Conservation (phyloP, 2,797 vertebrate genomes). For the Brachymystax lenok region DNA sequence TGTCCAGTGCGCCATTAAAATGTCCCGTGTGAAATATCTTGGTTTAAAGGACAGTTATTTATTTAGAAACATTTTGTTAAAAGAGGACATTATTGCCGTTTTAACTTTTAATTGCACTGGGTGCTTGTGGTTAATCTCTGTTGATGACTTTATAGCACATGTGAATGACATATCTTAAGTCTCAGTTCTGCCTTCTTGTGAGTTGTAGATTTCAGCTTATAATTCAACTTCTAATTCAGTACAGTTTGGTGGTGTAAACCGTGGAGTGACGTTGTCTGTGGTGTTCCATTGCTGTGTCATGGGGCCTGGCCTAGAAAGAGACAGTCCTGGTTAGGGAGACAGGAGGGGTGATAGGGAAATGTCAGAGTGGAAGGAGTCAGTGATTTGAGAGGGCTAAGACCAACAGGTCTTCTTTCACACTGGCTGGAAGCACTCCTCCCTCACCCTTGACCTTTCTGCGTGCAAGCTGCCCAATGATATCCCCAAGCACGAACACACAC, state of each 20-base stretch:
- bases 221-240: not conserved
- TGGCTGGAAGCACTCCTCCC: constrained; percentile 57
- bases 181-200: not conserved
- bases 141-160: not conserved
- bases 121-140: not conserved
- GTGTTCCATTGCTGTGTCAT: not conserved
- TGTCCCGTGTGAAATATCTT: constrained; percentile 50
- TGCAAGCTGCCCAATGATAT: constrained; percentile 63
- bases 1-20: constrained; percentile 58
- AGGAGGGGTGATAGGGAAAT: constrained; percentile 40
- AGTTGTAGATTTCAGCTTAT: not conserved
- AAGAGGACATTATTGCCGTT: constrained; percentile 26
- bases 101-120: not conserved
- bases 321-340: not conserved
- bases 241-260: not conserved
- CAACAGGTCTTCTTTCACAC: constrained; percentile 70
- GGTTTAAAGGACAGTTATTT: constrained; percentile 35
- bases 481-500: constrained; percentile 25
- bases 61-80: constrained; percentile 24
- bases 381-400: constrained; percentile 58
- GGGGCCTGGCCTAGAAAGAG: not conserved
- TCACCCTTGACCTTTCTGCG: constrained; percentile 77
- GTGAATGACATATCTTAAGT: not conserved
- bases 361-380: constrained; percentile 55
- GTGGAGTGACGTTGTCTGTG: not conserved